Evolutionary conservation across 2,113 vertebrate species (phyloP).

Genomic region (Oxyruncus cristatus): DNA sequence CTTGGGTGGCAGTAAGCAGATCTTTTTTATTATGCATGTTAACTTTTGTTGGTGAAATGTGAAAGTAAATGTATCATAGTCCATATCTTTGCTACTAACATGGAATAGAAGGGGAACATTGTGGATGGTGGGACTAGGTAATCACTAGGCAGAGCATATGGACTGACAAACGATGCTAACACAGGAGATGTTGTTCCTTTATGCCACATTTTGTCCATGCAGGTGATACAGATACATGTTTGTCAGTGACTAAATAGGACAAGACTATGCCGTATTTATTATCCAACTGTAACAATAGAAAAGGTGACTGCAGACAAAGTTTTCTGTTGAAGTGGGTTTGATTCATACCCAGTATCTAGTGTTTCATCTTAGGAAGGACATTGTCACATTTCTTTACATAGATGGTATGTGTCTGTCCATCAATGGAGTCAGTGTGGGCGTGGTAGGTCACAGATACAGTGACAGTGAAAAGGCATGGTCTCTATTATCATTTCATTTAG

Average conservation of each 20-base stretch:
- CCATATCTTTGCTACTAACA: background rate
- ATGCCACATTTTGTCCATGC: accelerated
- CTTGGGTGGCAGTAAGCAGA: background rate
- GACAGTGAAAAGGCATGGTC: background rate
- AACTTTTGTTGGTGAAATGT: background rate
- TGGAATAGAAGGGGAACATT: background rate
- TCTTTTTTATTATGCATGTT: background rate
- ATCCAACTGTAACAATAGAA: background rate
- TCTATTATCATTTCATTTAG: background rate
- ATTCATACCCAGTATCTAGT: background rate
- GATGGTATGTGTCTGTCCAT: background rate
- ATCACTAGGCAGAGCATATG: background rate
- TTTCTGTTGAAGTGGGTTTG: background rate
- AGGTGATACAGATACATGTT: too few species aligned
- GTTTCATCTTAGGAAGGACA: background rate
- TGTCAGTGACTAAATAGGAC: background rate
- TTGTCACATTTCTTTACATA: background rate
- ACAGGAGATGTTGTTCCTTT: background rate
- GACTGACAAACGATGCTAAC: background rate
- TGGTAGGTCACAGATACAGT: background rate
- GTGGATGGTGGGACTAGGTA: background rate
- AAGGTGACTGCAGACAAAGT: background rate
- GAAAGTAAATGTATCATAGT: background rate
- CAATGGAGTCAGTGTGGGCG: background rate
- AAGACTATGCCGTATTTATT: background rate